Evolutionary conservation across 2,797 vertebrate species (phyloP).

Genomic region (Decapterus maruadsi): DNA sequence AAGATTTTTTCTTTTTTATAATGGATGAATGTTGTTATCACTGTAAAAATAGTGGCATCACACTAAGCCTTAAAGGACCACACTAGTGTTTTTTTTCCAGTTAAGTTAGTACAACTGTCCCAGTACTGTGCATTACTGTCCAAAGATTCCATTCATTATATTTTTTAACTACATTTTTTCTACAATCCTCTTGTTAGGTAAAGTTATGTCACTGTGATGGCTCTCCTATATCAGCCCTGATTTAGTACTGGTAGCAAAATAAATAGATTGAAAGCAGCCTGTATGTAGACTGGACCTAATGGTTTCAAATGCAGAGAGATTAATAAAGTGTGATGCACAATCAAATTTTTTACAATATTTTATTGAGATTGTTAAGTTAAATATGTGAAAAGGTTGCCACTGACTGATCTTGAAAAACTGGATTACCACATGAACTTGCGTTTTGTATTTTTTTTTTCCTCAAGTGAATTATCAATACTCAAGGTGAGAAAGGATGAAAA

Average conservation of each 20-base stretch:
- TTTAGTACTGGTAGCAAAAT: not conserved
- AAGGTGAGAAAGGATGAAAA: slow-evolving; percentile 1
- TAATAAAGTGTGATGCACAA: slow-evolving; percentile 10
- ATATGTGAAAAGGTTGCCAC: slow-evolving; percentile 10
- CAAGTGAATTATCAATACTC: not conserved
- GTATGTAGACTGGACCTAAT: not conserved
- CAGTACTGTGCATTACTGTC: not conserved
- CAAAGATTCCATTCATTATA: not conserved
- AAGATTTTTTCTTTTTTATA: not conserved
- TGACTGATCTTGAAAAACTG: slow-evolving; percentile 1
- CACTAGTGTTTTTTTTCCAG: not conserved
- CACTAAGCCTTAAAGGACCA: not conserved
- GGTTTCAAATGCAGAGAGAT: slow-evolving; percentile 7
- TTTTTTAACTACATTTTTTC: not conserved
- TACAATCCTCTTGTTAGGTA: not conserved
- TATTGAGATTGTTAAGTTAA: not conserved
- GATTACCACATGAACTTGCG: slow-evolving; percentile 6
- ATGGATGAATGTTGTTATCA: slow-evolving; percentile 11
- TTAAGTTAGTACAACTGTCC: not conserved
- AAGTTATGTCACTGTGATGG: not conserved
- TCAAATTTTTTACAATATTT: not conserved
- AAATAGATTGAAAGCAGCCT: not conserved
- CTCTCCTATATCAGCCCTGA: not conserved
- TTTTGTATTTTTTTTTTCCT: slow-evolving; percentile 12
- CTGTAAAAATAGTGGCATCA: slow-evolving; percentile 7